Conservation (phyloP, 2,797 vertebrate genomes). For the Eospalax fontanierii region DNA sequence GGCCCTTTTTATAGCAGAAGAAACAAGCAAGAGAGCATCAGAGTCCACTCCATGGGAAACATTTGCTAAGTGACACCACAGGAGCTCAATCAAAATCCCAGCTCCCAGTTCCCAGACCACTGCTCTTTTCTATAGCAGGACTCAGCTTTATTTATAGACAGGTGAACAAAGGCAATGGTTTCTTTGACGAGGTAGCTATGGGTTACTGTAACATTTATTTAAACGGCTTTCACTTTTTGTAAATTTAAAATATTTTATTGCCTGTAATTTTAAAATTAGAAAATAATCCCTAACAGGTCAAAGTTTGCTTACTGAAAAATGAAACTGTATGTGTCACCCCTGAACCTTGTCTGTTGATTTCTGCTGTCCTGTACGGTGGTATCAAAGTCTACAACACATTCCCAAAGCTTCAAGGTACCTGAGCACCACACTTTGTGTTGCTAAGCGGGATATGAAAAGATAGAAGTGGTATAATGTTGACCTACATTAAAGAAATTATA, state of each 20-base stretch:
- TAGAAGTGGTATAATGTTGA: background rate
- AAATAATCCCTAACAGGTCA: background rate
- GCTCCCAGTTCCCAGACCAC: background rate
- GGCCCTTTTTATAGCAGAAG: background rate
- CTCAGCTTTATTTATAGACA: background rate
- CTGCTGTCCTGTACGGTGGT: background rate
- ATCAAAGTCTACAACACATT: background rate
- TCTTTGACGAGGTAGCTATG: background rate
- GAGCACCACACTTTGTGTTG: background rate
- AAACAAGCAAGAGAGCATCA: background rate
- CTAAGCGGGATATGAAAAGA: background rate
- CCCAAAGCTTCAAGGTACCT: background rate
- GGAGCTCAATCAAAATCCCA: background rate
- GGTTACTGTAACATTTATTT: background rate
- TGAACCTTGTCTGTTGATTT: background rate
- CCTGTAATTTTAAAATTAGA: constrained; percentile 28
- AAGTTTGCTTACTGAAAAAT: constrained; percentile 6
- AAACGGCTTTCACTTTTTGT: background rate
- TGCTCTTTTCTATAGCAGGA: background rate
- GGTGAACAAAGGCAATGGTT: constrained; percentile 1
- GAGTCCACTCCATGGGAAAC: background rate
- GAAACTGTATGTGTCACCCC: background rate
- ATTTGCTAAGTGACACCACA: background rate
- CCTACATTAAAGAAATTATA: background rate
- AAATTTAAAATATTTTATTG: constrained; percentile 2